Evolutionary conservation across 1,140 invertebrate genomes (phyloP).

Genomic region (Neodiprion virginianus): DNA sequence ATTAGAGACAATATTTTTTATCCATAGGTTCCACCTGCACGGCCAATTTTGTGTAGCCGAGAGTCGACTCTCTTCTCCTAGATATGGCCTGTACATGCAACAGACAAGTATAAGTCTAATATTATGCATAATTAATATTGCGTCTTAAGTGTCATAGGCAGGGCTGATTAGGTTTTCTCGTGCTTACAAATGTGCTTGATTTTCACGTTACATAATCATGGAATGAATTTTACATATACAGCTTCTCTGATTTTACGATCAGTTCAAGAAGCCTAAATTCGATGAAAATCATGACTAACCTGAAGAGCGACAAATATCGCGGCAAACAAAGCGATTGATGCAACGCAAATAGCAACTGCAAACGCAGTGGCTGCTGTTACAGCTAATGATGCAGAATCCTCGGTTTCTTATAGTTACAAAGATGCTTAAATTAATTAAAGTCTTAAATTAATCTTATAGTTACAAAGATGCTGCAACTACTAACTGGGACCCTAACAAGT

Average conservation of each 20-base stretch:
- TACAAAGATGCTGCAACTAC: not conserved
- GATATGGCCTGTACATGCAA: conserved; percentile 44
- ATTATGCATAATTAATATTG: not conserved
- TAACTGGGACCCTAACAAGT: not conserved
- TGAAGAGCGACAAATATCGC: conserved; percentile 73
- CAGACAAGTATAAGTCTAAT: too few relatives aligned
- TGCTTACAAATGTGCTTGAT: not conserved
- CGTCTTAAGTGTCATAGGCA: not conserved
- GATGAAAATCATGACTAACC: conserved; percentile 53
- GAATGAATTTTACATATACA: too few relatives aligned
- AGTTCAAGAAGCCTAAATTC: too few relatives aligned
- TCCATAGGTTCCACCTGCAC: conserved; percentile 53
- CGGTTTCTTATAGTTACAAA: conserved; percentile 22
- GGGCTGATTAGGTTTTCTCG: not conserved
- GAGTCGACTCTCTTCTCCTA: conserved; percentile 49
- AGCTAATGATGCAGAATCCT: conserved; percentile 55
- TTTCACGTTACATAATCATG: too few relatives aligned
- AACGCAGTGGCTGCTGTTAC: conserved; percentile 70
- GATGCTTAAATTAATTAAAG: conserved; percentile 29
- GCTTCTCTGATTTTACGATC: too few relatives aligned
- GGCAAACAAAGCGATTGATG: conserved; percentile 70
- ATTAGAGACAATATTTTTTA: conserved; percentile 24
- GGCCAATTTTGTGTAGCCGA: conserved; percentile 56
- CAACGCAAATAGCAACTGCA: conserved; percentile 70
- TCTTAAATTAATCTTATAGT: conserved; percentile 45